A percentile compares a stretch with the other conserved stretches of the same genome.
Conservation (phyloP, 2,797 vertebrate genomes). For the Otus scops region DNA sequence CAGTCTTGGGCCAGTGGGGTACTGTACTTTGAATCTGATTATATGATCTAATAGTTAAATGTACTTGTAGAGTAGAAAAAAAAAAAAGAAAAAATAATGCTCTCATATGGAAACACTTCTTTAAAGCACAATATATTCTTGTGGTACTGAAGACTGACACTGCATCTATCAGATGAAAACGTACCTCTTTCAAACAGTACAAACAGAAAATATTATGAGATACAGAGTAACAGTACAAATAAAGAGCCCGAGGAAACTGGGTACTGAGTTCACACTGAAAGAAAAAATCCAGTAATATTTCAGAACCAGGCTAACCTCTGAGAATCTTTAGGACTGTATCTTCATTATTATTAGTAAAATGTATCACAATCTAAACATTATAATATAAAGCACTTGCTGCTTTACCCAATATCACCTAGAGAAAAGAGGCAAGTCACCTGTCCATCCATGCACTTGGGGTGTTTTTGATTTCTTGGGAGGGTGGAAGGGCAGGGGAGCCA, state of each 20-base stretch:
- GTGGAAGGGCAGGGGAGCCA: not conserved
- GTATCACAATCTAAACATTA: not conserved
- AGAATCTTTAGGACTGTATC: not conserved
- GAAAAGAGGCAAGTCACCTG: not conserved
- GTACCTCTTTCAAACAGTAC: not conserved
- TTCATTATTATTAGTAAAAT: not conserved
- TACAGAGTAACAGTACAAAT: not conserved
- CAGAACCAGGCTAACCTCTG: not conserved
- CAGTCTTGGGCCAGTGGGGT: not conserved
- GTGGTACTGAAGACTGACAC: not conserved
- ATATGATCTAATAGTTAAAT: not conserved
- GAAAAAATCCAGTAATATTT: not conserved
- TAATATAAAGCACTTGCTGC: not conserved
- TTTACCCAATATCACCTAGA: not conserved
- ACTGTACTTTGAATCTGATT: not conserved
- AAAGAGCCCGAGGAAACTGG: not conserved
- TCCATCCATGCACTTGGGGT: fast-evolving
- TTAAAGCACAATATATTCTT: not conserved
- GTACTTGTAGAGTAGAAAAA: not conserved
- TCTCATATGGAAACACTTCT: not conserved
- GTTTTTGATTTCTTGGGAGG: not conserved
- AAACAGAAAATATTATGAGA: not conserved
- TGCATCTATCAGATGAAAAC: not conserved
- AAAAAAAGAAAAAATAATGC: too few species aligned
- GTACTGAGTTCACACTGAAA: not conserved